Base-by-base conservation (phyloP, 2,797 vertebrate species). In the Sebastes nivosus region DNA sequence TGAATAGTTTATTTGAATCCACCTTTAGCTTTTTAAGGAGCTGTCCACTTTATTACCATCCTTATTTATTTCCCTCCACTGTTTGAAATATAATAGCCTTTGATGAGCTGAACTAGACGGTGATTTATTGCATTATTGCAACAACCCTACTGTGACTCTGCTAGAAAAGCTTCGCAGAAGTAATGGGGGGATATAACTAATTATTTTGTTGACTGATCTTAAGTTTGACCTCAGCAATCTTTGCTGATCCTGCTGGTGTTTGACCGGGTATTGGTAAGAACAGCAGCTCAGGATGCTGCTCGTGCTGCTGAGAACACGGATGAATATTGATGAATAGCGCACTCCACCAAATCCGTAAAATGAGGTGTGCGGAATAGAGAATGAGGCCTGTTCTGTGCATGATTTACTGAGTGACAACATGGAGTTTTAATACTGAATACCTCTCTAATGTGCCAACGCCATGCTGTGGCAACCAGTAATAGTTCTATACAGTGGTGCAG, bases 301-400 rank as follows among this genome's bases (percentile, higher is more conserved):
- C 4, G 12, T 77, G 64, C 74, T 2, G n/a, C 75, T 34, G 81
- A 70, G 70, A 83, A 79, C 81, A 50, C 38, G n/a, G 29, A 85
- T 77, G 80, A 82, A 89, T 88, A 82, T 75, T 71, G 82, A 92
- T 89, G 84, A 86, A 75, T 10, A 6, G 32, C 3, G 18, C 72
- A 25, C 67, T 67, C 71, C 32, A 66, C 60, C 59, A 67, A 75
- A 81, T 32, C n/a, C 2, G 4, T 36, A 67, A 70, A 82, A 77
- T 20, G 24, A 82, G 74, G 64, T 13, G 2, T 0, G 2, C 27
- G 6, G 61, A 67, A 68, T 9, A 27, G 67, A 63, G 32, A 71
- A 81, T 24, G 80, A 82, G 74, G 50, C 13, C 54, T 36, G 30
- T 87, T 66, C 72, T 57, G 61, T 64, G 58, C 63, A 46, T 60